These are phyloP conservation scores for Mohoua ochrocephala DNA, from an alignment of 2,113 vertebrate species.

Conservation along the genomic window DNA sequence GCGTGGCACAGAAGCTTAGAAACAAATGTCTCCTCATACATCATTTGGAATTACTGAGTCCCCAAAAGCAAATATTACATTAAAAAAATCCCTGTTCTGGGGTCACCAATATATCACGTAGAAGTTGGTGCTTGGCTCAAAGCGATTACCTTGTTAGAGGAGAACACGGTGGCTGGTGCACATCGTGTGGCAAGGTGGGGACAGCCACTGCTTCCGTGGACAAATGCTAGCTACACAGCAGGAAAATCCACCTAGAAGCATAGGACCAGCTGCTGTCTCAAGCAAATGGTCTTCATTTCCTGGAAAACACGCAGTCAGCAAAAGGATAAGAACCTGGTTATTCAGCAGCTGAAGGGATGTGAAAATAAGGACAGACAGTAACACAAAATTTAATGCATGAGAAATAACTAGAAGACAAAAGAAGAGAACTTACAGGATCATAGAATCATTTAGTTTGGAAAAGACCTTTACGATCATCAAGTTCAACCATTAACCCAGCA, in stretches of 20 bases:
- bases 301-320: neutral
- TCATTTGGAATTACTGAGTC: neutral
- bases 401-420: neutral
- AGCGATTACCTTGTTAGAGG: neutral
- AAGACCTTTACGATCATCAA: neutral
- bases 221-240: neutral
- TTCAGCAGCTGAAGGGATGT: neutral
- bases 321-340: neutral
- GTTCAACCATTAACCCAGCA: neutral
- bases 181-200: neutral
- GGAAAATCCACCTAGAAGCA: neutral
- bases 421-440: neutral
- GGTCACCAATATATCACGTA: neutral
- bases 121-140: neutral
- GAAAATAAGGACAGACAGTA: neutral
- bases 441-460: neutral
- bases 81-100: neutral
- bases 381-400: neutral
- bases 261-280: neutral
- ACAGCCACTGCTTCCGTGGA: neutral
- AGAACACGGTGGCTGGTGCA: neutral
- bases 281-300: slow-evolving; percentile 29
- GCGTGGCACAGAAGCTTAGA: neutral
- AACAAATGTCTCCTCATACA: slow-evolving; percentile 19
- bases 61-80: neutral